phyloP scores from a whole-genome alignment of 2,888 invertebrate species.

The Zaprionus lineosus region DNA sequence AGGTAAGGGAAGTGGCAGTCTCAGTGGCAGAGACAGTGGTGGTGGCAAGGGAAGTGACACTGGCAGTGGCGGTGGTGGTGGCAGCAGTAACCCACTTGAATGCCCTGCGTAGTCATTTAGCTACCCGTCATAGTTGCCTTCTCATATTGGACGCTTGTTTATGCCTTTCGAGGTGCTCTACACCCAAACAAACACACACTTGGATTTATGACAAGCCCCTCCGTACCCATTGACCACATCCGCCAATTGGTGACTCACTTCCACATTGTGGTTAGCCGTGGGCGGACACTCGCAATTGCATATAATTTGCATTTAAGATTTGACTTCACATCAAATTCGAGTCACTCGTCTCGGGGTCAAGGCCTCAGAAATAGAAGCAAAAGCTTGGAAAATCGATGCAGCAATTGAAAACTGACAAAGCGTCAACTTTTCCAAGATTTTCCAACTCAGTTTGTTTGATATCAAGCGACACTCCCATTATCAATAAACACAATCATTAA shows the following conservation, averaged over 20 bases:
- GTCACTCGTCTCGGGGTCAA: conserved; percentile 36
- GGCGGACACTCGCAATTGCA: no score
- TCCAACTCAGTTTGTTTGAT: no score
- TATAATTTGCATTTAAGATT: conserved; percentile 44
- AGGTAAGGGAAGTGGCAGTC: no score
- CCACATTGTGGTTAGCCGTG: no score
- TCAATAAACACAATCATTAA: no score
- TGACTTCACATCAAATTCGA: conserved; percentile 27
- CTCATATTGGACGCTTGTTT: conserved; percentile 4
- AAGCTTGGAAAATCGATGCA: no score
- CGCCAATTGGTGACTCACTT: conserved; percentile 41
- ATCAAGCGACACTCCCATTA: no score
- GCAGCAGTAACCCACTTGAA: conserved; percentile 13
- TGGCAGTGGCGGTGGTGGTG: no score
- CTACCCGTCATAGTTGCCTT: conserved; percentile 46
- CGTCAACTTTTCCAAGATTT: no score
- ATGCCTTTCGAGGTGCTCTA: conserved; percentile 38
- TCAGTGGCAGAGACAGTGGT: no score
- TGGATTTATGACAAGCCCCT: conserved; percentile 47
- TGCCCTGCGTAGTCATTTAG: conserved; percentile 40
- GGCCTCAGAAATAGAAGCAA: conserved; percentile 22
- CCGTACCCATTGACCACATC: conserved; percentile 59
- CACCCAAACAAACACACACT: conserved; percentile 57
- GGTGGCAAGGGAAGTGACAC: no score
- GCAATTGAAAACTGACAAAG: no score